These are phyloP conservation scores for Ellobium chinense DNA, from an alignment of 2,888 invertebrate genomes.

Conservation along the genomic window DNA sequence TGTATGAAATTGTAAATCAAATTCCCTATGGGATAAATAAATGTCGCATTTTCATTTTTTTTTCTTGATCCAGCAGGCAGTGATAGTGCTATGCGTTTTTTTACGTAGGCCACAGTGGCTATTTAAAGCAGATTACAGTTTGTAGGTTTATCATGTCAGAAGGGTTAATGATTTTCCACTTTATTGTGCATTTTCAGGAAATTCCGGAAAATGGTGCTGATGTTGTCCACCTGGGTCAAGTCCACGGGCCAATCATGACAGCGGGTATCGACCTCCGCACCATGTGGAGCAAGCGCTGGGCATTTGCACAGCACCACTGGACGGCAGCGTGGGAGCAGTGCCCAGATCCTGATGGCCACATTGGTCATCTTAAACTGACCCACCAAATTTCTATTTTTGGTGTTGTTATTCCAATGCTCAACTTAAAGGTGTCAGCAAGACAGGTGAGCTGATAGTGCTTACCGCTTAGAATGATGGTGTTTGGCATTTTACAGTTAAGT, in stretches of 20 bases:
- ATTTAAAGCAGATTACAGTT: too few species aligned
- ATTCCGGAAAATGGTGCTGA: constrained; percentile 95
- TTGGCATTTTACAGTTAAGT: too few species aligned
- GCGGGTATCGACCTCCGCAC: constrained; percentile 79
- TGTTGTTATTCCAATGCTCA: constrained; percentile 81
- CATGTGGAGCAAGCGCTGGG: constrained; percentile 76
- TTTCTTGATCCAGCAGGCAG: too few species aligned
- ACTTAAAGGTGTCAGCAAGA: constrained; percentile 83
- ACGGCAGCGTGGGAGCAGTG: constrained; percentile 82
- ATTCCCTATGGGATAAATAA: too few species aligned
- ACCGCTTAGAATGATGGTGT: too few species aligned
- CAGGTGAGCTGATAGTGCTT: constrained; percentile 81
- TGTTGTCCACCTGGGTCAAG: constrained; percentile 87
- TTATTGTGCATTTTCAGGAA: constrained; percentile 82
- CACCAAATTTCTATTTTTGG: constrained; percentile 85
- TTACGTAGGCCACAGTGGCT: too few species aligned
- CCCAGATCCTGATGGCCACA: constrained; percentile 82
- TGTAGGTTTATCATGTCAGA: too few species aligned
- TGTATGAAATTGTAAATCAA: too few species aligned
- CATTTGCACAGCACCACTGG: constrained; percentile 83
- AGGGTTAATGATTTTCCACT: too few species aligned
- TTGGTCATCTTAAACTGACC: constrained; percentile 83
- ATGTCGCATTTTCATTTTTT: too few species aligned
- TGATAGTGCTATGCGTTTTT: too few species aligned
- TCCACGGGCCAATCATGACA: constrained; percentile 85